Percentiles rank a stretch among this genome's conserved stretches.
These are phyloP conservation scores for Epirrhoe tristata DNA, from an alignment of 2,888 invertebrate genomes.

Conservation along the genomic window DNA sequence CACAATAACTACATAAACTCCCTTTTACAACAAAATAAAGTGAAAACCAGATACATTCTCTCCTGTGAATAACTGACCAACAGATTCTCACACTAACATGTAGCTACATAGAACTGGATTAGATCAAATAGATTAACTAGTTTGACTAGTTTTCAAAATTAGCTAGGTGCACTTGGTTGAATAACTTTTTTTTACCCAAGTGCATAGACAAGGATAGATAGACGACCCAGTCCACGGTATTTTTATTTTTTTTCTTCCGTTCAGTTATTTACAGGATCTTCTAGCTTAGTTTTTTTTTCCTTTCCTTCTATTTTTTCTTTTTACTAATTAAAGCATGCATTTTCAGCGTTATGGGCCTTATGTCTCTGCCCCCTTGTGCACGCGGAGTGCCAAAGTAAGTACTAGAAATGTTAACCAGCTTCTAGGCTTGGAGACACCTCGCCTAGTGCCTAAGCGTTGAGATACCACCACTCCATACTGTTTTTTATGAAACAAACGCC, in stretches of 20 bases:
- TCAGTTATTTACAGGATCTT: slow-evolving; percentile 81
- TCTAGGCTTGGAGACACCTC: slow-evolving; percentile 58
- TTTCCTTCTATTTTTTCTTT: slow-evolving; percentile 63
- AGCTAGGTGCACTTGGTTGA: slow-evolving; percentile 18
- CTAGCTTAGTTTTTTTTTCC: slow-evolving; percentile 56
- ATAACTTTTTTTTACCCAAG: slow-evolving; percentile 8
- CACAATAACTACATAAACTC: slow-evolving; percentile 43
- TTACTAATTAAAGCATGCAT: slow-evolving; percentile 83
- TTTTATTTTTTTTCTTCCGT: slow-evolving; percentile 43
- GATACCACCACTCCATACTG: slow-evolving; percentile 40
- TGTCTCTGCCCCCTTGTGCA: slow-evolving; percentile 81
- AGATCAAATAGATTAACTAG: slow-evolving; percentile 13
- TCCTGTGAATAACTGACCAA: slow-evolving; percentile 81
- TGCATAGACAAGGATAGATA: slow-evolving; percentile 25
- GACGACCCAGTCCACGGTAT: slow-evolving; percentile 68
- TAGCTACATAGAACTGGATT: slow-evolving; percentile 26
- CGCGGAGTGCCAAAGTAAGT: slow-evolving; percentile 85
- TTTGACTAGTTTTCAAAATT: slow-evolving; percentile 7
- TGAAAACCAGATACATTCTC: slow-evolving; percentile 48
- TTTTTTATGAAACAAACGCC: slow-evolving; percentile 49
- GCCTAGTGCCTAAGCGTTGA: slow-evolving; percentile 34
- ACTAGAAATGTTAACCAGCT: slow-evolving; percentile 55
- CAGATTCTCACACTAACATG: slow-evolving; percentile 35
- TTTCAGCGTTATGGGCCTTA: slow-evolving; percentile 85
- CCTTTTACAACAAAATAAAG: slow-evolving; percentile 32